phyloP scores from a whole-genome alignment of 2,888 invertebrate species.

The Tipula helvola region DNA sequence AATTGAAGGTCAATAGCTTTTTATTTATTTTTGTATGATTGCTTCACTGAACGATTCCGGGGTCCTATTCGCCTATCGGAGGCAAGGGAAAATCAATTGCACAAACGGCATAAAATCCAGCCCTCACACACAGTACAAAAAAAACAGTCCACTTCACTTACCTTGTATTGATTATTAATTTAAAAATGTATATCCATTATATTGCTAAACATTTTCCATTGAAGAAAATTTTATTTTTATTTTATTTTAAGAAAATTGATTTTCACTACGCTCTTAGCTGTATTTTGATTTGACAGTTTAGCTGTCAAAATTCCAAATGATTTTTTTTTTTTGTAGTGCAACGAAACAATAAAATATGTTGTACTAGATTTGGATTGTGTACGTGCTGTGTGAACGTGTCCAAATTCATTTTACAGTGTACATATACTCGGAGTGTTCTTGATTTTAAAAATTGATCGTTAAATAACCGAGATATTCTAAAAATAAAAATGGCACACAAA shows the following conservation, averaged over 20 bases:
- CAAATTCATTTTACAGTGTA: background rate
- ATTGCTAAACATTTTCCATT: background rate
- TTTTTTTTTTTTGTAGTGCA: background rate
- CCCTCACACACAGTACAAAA: background rate
- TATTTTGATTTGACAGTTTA: background rate
- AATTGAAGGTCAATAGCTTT: background rate
- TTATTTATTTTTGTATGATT: background rate
- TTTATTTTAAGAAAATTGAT: background rate
- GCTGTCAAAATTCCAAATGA: background rate
- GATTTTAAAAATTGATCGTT: background rate
- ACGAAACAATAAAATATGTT: background rate
- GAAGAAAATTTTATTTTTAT: background rate
- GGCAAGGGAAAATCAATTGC: background rate
- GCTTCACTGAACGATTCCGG: background rate
- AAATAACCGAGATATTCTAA: background rate
- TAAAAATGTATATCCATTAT: background rate
- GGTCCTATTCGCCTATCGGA: background rate
- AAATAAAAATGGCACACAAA: background rate
- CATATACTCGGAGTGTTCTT: background rate
- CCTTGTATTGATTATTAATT: background rate
- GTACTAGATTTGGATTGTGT: background rate
- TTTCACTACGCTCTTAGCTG: background rate
- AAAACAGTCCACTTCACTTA: background rate
- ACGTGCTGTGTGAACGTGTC: background rate
- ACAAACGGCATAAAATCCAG: background rate